These are phyloP conservation scores for Pluvialis apricaria DNA, from an alignment of 2,113 vertebrate species.

Conservation along the genomic window DNA sequence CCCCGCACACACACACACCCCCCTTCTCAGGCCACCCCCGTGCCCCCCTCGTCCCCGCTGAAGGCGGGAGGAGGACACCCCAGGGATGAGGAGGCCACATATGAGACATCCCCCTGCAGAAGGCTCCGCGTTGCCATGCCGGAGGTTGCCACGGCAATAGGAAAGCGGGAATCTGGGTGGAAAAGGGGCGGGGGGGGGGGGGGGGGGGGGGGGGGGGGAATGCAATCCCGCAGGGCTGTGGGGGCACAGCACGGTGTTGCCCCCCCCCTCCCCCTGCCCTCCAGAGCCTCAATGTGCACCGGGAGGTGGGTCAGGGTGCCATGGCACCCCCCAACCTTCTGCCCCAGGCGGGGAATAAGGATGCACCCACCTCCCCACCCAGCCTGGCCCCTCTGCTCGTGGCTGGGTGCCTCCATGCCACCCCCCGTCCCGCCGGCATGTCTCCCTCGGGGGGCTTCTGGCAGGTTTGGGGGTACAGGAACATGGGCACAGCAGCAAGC, in stretches of 20 bases:
- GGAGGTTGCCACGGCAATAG: constrained; percentile 60
- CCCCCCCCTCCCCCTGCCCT: neutral
- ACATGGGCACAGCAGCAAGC: fast-evolving
- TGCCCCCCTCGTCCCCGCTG: no score
- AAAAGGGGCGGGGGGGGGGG: neutral
- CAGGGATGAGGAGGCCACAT: neutral
- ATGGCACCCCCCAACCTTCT: fast-evolving
- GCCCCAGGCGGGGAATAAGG: neutral
- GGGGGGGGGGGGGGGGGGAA: neutral
- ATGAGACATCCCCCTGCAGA: neutral
- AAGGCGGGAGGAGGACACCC: neutral
- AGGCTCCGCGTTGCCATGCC: neutral
- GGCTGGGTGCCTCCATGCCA: neutral
- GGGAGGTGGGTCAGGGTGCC: neutral
- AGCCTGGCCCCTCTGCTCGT: neutral
- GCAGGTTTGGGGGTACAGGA: neutral
- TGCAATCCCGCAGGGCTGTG: neutral
- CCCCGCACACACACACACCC: no score
- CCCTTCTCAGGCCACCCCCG: neutral
- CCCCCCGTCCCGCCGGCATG: fast-evolving
- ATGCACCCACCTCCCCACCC: neutral
- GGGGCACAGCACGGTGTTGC: neutral
- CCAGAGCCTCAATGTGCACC: fast-evolving
- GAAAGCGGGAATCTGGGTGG: neutral
- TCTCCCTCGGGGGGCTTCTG: fast-evolving